These are phyloP conservation scores for Globicephala melas DNA, from an alignment of 2,113 vertebrate genomes.

Conservation along the genomic window DNA sequence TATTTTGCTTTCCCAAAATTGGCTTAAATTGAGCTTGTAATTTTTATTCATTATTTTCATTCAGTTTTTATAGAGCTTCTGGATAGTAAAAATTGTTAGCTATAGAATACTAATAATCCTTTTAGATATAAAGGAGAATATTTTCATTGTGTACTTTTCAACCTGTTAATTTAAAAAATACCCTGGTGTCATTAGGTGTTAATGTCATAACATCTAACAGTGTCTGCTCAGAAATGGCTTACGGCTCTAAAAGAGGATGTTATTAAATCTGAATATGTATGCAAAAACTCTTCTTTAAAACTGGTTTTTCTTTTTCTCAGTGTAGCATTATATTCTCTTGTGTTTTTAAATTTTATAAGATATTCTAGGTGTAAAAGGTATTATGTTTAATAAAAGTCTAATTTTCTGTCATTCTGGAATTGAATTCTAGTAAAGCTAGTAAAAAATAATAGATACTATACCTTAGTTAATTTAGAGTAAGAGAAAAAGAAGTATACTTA, in stretches of 20 bases:
- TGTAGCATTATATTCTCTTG: neutral
- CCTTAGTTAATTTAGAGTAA: neutral
- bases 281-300: neutral
- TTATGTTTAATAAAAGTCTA: neutral
- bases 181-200: neutral
- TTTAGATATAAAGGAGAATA: neutral
- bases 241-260: neutral
- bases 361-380: neutral
- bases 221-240: neutral
- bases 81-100: neutral
- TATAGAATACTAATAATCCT: neutral
- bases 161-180: neutral
- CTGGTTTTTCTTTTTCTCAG: neutral
- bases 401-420: neutral
- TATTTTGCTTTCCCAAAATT: neutral
- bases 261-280: neutral
- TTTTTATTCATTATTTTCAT: neutral
- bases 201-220: neutral
- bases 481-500: neutral
- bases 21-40: neutral
- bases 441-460: neutral
- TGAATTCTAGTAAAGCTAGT: neutral
- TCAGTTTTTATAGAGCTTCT: neutral
- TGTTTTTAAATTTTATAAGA: neutral
- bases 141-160: neutral